Evolutionary conservation across 2,888 invertebrate species (phyloP).

Genomic region (Drosophila testacea): DNA sequence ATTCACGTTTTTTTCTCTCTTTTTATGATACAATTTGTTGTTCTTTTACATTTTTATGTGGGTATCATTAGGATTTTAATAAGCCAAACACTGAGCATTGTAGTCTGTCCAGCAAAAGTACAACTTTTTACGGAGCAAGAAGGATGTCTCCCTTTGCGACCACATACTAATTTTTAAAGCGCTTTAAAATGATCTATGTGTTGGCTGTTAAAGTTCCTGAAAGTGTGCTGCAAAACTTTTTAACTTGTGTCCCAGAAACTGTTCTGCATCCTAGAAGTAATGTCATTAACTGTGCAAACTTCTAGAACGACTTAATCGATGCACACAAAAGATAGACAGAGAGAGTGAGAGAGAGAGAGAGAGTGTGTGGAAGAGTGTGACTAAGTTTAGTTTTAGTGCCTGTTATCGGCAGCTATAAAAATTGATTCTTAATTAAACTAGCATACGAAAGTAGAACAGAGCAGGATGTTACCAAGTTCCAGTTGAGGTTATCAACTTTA

Average conservation of each 20-base stretch:
- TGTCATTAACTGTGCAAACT: constrained; percentile 69
- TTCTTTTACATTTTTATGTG: constrained; percentile 57
- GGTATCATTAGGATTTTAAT: constrained; percentile 76
- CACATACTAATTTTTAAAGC: constrained; percentile 42
- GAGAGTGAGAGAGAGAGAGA: not conserved
- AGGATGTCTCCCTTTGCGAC: constrained; percentile 17
- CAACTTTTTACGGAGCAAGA: constrained; percentile 12
- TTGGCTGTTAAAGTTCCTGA: not conserved
- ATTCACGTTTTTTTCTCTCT: constrained; percentile 28
- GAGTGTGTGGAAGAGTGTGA: constrained; percentile 21
- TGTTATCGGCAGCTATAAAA: constrained; percentile 69
- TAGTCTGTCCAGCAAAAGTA: constrained; percentile 1
- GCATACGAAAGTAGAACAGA: constrained; percentile 19
- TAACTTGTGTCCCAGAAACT: constrained; percentile 40
- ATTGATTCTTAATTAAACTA: constrained; percentile 78
- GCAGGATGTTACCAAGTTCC: constrained; percentile 2
- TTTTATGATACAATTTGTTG: constrained; percentile 77
- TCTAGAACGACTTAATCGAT: constrained; percentile 72
- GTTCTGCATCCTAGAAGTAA: constrained; percentile 46
- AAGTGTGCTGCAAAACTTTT: constrained; percentile 42
- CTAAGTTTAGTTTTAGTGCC: constrained; percentile 62
- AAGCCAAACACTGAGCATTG: constrained; percentile 65
- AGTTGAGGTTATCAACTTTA: constrained; percentile 25
- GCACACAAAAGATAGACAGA: constrained; percentile 24
- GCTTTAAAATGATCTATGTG: constrained; percentile 41